phyloP scores from a whole-genome alignment of 2,113 vertebrate species.

The Jacana jacana region DNA sequence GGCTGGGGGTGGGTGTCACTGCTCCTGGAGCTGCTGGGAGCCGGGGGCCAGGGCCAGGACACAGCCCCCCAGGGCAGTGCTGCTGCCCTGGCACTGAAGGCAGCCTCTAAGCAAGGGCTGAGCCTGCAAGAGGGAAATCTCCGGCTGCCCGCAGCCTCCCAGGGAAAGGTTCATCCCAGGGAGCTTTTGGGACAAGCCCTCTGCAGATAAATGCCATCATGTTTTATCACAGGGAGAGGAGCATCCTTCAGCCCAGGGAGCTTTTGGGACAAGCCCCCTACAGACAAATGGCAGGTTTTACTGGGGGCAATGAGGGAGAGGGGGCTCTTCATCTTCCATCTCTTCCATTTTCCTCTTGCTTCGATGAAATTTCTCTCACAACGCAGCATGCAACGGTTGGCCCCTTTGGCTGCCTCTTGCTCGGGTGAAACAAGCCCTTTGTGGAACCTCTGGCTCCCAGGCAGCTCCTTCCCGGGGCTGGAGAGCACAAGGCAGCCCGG shows the following conservation, averaged over 20 bases:
- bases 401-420: not conserved
- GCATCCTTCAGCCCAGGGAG: not conserved
- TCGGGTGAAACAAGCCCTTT: not conserved
- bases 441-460: not conserved
- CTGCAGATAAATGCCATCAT: rapidly evolving
- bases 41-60: not conserved
- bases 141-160: not conserved
- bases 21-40: not conserved
- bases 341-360: not conserved
- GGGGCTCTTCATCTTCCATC: not conserved
- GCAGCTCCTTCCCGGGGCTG: not conserved
- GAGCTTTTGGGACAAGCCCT: not conserved
- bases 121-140: not conserved
- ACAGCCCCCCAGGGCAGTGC: not conserved
- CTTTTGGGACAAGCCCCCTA: not conserved
- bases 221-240: not conserved
- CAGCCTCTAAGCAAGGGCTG: not conserved
- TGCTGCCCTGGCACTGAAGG: not conserved
- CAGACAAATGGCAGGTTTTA: not conserved
- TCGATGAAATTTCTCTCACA: not conserved
- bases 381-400: not conserved
- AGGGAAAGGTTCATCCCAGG: not conserved
- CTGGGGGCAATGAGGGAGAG: too few relatives aligned
- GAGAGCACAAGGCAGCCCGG: not conserved
- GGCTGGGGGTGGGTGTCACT: rapidly evolving